Evolutionary conservation across 2,888 invertebrate genomes (phyloP), one percentile per base, ranked within the genome.

Genomic region (Lepidocyrtinus sp.): DNA sequence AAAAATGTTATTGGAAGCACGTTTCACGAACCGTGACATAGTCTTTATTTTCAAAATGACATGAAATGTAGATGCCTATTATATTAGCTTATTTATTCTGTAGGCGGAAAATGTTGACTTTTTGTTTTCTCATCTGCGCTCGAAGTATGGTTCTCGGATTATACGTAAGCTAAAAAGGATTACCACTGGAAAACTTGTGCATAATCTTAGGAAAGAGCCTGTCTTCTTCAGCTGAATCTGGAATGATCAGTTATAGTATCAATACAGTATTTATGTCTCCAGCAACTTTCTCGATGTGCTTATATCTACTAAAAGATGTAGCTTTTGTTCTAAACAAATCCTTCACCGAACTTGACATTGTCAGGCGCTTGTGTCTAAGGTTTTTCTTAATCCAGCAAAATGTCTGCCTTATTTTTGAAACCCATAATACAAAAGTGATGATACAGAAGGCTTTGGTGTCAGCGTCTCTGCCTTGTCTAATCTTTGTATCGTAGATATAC

Each of bases 231-330:
- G n/a, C n/a, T n/a, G n/a, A n/a, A n/a, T n/a, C n/a, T n/a, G n/a
- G n/a, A n/a, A n/a, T n/a, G n/a, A n/a, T n/a, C n/a, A n/a, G n/a
- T n/a, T n/a, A n/a, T n/a, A n/a, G n/a, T n/a, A n/a, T n/a, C n/a
- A n/a, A n/a, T n/a, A n/a, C n/a, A n/a, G n/a, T n/a, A n/a, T n/a
- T n/a, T n/a, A n/a, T 27, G 64, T 68, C 68, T 68, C 68, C 68
- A 68, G 68, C 45, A 68, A 22, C 68, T 27, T 68, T 19, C 46
- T 26, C 68, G 2, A 27, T 68, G 22, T 25, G 9, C 68, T 36
- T 26, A 46, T n/a, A 15, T 26, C 24, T 45, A 21, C 22, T 21
- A 24, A 45, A 9, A 46, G 36, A 68, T 5, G 45, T 36, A 21
- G 3, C 1, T 1, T 36, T 15, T 36, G 2, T 65, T 65, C 36